These are phyloP conservation scores for Ataeniobius toweri DNA, from an alignment of 2,797 vertebrate genomes.

Conservation along the genomic window DNA sequence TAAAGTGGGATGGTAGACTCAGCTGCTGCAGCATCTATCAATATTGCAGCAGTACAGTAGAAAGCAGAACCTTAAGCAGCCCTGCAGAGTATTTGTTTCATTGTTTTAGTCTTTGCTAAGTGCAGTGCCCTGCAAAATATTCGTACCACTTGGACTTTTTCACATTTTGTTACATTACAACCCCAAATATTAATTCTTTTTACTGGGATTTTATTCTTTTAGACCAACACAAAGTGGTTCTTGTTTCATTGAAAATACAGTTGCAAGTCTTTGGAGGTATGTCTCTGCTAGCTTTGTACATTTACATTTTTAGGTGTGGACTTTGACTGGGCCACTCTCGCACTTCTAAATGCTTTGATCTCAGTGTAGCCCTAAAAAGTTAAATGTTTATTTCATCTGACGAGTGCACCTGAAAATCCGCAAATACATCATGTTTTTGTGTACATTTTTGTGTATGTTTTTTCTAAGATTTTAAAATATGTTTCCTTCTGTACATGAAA, in stretches of 20 bases:
- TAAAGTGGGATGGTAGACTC: constrained; percentile 73
- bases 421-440: no score
- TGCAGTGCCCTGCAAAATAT: neutral
- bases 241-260: neutral
- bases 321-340: neutral
- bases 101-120: constrained; percentile 27
- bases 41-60: constrained; percentile 57
- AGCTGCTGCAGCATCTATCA: constrained; percentile 71
- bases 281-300: neutral
- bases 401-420: no score
- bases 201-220: neutral
- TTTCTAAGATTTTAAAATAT: neutral
- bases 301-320: neutral
- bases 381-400: neutral
- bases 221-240: neutral
- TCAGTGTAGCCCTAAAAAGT: neutral
- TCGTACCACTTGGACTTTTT: neutral
- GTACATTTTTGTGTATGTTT: neutral
- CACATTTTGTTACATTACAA: neutral
- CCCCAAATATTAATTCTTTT: neutral
- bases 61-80: constrained; percentile 39
- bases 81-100: constrained; percentile 41
- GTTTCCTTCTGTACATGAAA: neutral
- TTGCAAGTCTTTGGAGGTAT: neutral
- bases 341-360: neutral